phyloP scores from a whole-genome alignment of 2,888 invertebrate genomes.

The Agrilus mali region DNA sequence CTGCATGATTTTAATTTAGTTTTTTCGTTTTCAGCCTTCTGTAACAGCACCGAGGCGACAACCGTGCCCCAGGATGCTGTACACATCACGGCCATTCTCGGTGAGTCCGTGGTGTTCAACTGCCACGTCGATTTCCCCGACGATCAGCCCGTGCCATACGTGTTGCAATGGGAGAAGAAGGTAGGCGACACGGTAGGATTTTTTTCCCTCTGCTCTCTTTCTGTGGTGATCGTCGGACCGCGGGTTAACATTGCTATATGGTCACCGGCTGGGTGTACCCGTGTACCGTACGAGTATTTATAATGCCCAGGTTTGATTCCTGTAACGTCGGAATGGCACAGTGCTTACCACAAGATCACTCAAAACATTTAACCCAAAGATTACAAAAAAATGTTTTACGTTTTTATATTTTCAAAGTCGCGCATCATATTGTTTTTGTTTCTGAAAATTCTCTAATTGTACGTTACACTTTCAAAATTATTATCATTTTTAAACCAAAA shows the following conservation, averaged over 20 bases:
- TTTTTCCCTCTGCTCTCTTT: conserved; percentile 41
- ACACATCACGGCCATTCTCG: conserved; percentile 93
- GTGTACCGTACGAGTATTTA: conserved; percentile 1
- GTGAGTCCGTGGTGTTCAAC: conserved; percentile 94
- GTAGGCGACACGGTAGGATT: conserved; percentile 93
- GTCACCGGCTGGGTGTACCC: background rate
- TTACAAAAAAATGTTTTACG: no score
- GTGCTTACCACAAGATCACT: background rate
- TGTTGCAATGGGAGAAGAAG: conserved; percentile 99
- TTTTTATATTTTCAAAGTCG: no score
- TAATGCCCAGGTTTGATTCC: conserved; percentile 17
- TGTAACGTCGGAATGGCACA: conserved; percentile 8
- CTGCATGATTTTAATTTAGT: no score
- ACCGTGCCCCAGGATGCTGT: conserved; percentile 69
- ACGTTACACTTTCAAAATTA: no score
- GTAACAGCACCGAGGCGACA: conserved; percentile 22
- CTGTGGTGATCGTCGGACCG: conserved; percentile 18
- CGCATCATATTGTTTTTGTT: no score
- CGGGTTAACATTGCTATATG: conserved; percentile 3
- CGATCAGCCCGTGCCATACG: conserved; percentile 91
- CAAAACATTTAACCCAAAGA: no score
- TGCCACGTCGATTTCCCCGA: conserved; percentile 96
- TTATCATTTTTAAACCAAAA: no score
- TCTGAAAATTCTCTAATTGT: no score
- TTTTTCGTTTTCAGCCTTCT: conserved; percentile 44